phyloP scores from a whole-genome alignment of 2,113 vertebrate species.

The Shinisaurus crocodilurus region DNA sequence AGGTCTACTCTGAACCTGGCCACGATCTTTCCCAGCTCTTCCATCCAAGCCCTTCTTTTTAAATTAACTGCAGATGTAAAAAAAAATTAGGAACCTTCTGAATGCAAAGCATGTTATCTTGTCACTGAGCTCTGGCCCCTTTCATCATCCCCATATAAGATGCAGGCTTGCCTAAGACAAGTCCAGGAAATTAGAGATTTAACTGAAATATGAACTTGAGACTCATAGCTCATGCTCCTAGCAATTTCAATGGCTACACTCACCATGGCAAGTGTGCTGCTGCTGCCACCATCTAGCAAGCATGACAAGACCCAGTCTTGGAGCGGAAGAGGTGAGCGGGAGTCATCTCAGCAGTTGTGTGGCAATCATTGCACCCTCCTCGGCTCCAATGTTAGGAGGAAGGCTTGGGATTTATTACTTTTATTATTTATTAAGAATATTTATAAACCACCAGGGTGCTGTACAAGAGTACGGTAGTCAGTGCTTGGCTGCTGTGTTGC shows the following conservation, averaged over 20 bases:
- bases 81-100: background rate
- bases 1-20: background rate
- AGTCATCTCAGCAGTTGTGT: background rate
- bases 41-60: background rate
- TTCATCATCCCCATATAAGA: background rate
- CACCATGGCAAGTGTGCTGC: background rate
- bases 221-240: background rate
- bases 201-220: background rate
- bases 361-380: background rate
- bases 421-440: background rate
- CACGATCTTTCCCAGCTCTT: background rate
- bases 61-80: background rate
- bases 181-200: background rate
- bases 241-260: background rate
- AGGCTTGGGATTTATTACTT: background rate
- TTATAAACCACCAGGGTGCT: background rate
- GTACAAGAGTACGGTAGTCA: background rate
- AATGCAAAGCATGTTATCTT: background rate
- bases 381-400: background rate
- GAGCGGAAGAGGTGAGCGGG: background rate
- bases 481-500: background rate
- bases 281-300: background rate
- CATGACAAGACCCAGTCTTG: background rate
- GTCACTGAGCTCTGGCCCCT: accelerated
- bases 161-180: background rate